Evolutionary conservation across 2,113 vertebrate genomes (phyloP), one percentile per base, ranked within the genome.

Genomic region (Cricetomys ansorgei): DNA sequence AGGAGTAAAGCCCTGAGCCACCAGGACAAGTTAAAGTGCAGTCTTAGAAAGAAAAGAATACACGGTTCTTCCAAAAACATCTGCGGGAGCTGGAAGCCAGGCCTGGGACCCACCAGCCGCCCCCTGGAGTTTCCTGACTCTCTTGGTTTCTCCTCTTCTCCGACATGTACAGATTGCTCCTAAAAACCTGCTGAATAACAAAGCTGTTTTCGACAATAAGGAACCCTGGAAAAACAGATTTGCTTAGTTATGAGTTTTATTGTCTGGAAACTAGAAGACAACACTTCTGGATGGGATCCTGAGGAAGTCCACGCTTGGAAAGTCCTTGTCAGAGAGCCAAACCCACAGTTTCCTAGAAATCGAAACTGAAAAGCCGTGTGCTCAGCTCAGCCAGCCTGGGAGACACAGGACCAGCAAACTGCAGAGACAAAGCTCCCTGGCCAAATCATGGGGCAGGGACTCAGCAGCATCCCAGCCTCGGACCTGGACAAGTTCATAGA

Each of bases 401-500:
- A 3, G 1, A 4, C 0, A 3, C 8, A 31, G 0, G 17, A 75
- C 34, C 7, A 0, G 8, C 21, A 4, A 23, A 4, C 43, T 29
- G 37, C 0, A 0, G 29, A 8, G 19, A 1, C 29, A 80, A 1
- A 0, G 9, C 57, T 53, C 67, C 17, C 15, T 43, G 0, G 2
- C 6, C 19, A 0, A 1, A 48, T 1, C 0, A 62, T 21, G 0
- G 0, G 2, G 34, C 1, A 5, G 4, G 43, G 11, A 0, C 94
- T 97, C 16, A 25, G 8, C 0, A 0, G 0, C 0, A 77, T 1
- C 53, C 0, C 0, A 0, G 50, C 97, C 37, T 7, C 0, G 0
- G 0, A 3, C 0, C 90, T 98, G 67, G 97, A 98, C 85, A 85
- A 10, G 17, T 97, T 94, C 96, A 97, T 98, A 5, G 64, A 93